phyloP scores from a whole-genome alignment of 2,113 vertebrate species.

The Lepus americanus region DNA sequence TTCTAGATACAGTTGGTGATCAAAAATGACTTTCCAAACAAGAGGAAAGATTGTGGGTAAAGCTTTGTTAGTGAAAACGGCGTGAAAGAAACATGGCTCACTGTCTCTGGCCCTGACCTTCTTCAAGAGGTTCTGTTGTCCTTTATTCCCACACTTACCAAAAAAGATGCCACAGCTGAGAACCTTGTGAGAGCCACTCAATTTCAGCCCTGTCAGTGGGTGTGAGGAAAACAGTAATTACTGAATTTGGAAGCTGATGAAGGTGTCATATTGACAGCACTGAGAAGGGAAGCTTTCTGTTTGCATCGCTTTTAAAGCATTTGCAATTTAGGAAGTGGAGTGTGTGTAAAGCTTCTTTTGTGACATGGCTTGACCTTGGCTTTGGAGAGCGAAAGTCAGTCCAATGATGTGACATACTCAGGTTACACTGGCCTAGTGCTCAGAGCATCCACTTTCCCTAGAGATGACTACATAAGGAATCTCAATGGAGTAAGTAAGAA shows the following conservation, averaged over 20 bases:
- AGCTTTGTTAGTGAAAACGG: neutral
- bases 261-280: constrained; percentile 71
- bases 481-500: neutral
- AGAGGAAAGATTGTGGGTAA: constrained; percentile 38
- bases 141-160: constrained; percentile 60
- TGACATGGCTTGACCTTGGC: constrained; percentile 57
- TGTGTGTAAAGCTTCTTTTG: constrained; percentile 46
- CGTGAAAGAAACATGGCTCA: neutral
- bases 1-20: constrained; percentile 54
- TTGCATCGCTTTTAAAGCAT: constrained; percentile 47
- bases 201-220: constrained; percentile 46
- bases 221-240: constrained; percentile 68
- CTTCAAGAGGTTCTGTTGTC: constrained; percentile 34
- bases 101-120: constrained; percentile 53
- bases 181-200: constrained; percentile 65
- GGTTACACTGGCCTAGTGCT: neutral
- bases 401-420: constrained; percentile 25
- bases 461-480: neutral
- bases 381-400: constrained; percentile 39
- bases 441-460: neutral
- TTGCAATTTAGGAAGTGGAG: constrained; percentile 58
- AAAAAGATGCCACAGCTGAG: constrained; percentile 57
- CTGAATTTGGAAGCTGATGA: constrained; percentile 63
- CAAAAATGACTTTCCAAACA: constrained; percentile 46
- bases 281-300: constrained; percentile 52